These are phyloP conservation scores for Acholoe squamosa DNA, from an alignment of 2,888 invertebrate genomes.

Conservation along the genomic window DNA sequence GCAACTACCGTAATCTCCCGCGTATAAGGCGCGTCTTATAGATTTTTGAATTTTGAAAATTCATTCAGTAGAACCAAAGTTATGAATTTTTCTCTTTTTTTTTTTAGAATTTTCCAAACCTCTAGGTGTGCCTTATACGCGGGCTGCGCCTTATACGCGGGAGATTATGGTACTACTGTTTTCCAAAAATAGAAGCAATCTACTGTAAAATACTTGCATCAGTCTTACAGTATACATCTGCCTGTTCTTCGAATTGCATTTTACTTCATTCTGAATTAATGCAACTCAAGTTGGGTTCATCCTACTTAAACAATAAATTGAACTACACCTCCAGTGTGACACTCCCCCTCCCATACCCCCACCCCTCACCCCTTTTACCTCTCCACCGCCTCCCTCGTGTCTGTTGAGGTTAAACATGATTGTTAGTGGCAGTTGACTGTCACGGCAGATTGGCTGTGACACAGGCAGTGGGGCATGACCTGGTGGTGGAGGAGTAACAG, in stretches of 20 bases:
- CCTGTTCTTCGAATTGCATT: neutral
- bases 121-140: too few relatives aligned
- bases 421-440: neutral
- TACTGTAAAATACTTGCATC: too few relatives aligned
- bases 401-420: constrained; percentile 2
- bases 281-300: neutral
- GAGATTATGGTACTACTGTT: too few relatives aligned
- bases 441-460: neutral
- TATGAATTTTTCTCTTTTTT: too few relatives aligned
- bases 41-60: too few relatives aligned
- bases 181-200: too few relatives aligned
- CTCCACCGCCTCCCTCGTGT: neutral
- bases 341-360: neutral
- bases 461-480: neutral
- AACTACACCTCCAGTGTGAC: neutral
- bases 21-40: too few relatives aligned
- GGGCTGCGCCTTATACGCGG: too few relatives aligned
- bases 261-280: neutral
- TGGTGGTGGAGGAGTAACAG: neutral
- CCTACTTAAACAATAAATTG: neutral
- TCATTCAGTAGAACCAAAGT: too few relatives aligned
- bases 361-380: neutral
- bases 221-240: too few relatives aligned
- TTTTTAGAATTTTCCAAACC: too few relatives aligned
- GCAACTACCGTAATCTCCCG: too few relatives aligned